Evolutionary conservation across 2,797 vertebrate genomes (phyloP).

Genomic region (Anguilla megastoma): DNA sequence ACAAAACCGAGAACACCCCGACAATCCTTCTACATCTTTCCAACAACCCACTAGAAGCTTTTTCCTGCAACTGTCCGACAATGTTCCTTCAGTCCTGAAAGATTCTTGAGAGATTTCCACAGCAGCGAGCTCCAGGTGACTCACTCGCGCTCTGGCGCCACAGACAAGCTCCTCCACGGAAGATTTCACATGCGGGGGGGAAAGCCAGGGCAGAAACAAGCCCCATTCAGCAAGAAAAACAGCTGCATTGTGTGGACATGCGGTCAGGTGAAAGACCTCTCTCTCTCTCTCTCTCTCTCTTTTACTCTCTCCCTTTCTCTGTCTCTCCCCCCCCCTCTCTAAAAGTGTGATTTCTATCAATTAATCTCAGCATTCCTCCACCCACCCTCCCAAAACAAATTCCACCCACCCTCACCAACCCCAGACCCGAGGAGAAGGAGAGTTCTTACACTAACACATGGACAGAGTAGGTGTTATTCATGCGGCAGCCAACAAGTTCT

Average conservation of each 20-base stretch:
- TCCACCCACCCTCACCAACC: not conserved
- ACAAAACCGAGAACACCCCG: not conserved
- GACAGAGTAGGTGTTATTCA: not conserved
- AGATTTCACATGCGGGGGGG: constrained; percentile 17
- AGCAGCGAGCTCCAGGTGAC: constrained; percentile 26
- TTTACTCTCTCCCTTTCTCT: constrained; percentile 50
- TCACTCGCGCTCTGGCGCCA: constrained; percentile 22
- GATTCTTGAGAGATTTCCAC: constrained; percentile 4
- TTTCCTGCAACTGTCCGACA: not conserved
- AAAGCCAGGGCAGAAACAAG: not conserved
- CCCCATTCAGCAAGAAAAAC: constrained; percentile 52
- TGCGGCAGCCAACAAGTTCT: not conserved
- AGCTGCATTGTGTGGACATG: constrained; percentile 58
- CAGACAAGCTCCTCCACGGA: not conserved
- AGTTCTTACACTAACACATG: not conserved
- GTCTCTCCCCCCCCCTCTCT: constrained; percentile 42
- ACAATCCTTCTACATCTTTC: not conserved
- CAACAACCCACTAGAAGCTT: not conserved
- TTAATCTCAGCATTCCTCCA: not conserved
- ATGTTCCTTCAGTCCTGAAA: not conserved
- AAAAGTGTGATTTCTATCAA: constrained; percentile 35
- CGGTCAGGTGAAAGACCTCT: constrained; percentile 56
- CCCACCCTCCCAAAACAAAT: not conserved
- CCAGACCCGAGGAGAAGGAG: not conserved
- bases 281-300: constrained; percentile 58